Conservation (phyloP, 2,797 vertebrate species). For the Oryzias sinensis region DNA sequence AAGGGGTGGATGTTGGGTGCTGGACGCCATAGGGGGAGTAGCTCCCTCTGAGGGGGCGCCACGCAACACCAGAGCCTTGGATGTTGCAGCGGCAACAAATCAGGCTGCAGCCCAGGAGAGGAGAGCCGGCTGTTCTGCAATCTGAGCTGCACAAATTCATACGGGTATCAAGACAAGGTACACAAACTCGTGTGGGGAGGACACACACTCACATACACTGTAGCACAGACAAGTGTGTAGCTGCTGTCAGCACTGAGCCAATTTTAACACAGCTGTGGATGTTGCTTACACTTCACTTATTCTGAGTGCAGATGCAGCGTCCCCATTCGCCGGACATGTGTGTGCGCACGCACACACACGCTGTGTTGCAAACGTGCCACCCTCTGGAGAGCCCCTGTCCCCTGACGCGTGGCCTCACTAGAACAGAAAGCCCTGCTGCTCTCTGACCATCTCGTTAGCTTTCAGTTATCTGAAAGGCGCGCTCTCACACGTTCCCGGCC, state of each 20-base stretch:
- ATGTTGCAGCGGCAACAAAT: conserved; percentile 24
- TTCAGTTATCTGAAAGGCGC: conserved; percentile 47
- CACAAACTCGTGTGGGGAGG: conserved; percentile 13
- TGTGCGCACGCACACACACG: conserved; percentile 22
- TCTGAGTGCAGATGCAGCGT: conserved; percentile 8
- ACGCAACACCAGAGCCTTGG: conserved; percentile 8
- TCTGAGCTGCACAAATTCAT: conserved; percentile 24
- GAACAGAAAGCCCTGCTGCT: conserved; percentile 59
- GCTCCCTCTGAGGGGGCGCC: background rate
- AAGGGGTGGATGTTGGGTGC: conserved; percentile 16
- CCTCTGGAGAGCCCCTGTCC: conserved; percentile 30
- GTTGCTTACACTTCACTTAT: conserved; percentile 45
- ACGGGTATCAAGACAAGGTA: conserved; percentile 28
- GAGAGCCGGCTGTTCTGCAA: conserved; percentile 29
- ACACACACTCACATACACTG: conserved; percentile 14
- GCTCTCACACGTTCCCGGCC: conserved; percentile 35
- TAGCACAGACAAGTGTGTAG: conserved; percentile 16
- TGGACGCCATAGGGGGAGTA: background rate
- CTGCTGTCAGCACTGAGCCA: conserved; percentile 34
- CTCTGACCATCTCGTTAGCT: conserved; percentile 58
- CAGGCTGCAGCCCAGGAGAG: conserved; percentile 14
- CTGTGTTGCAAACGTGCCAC: conserved; percentile 30
- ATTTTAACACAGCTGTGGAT: conserved; percentile 54
- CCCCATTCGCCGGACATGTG: background rate
- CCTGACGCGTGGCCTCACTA: conserved; percentile 43